Evolutionary conservation across 2,113 vertebrate species (phyloP).

Genomic region (Triplophysa siluroides): DNA sequence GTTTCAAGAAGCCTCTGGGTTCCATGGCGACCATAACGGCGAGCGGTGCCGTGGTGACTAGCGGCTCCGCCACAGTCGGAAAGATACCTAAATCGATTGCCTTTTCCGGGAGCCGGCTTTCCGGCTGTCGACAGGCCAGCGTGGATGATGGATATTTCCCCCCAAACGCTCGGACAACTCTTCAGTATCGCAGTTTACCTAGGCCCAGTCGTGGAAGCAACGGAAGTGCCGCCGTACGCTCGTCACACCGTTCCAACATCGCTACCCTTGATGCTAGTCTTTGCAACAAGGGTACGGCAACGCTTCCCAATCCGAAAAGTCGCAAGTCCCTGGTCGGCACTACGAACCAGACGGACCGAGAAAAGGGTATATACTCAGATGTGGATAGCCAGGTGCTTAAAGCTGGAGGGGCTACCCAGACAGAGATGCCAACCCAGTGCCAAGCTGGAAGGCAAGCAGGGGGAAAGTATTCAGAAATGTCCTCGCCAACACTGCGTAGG

Average conservation of each 20-base stretch:
- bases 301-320: slow-evolving; percentile 79
- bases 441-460: slow-evolving; percentile 77
- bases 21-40: slow-evolving; percentile 72
- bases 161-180: slow-evolving; percentile 68
- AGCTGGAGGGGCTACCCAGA: slow-evolving; percentile 75
- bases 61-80: slow-evolving; percentile 81
- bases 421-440: slow-evolving; percentile 70
- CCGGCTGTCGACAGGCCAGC: slow-evolving; percentile 78
- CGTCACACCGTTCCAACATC: slow-evolving; percentile 65
- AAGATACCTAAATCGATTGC: slow-evolving; percentile 83
- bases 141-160: slow-evolving; percentile 80
- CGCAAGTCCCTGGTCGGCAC: slow-evolving; percentile 74
- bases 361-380: slow-evolving; percentile 80
- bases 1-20: slow-evolving; percentile 82
- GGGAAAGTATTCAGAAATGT: slow-evolving; percentile 85
- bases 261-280: slow-evolving; percentile 24
- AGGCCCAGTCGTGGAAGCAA: slow-evolving; percentile 81
- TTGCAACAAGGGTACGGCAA: slow-evolving; percentile 46
- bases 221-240: slow-evolving; percentile 75
- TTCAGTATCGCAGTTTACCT: slow-evolving; percentile 85
- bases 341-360: slow-evolving; percentile 82
- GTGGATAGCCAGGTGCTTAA: slow-evolving; percentile 75
- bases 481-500: slow-evolving; percentile 86
- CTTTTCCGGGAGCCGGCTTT: slow-evolving; percentile 70
- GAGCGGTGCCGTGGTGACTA: slow-evolving; percentile 78